Conservation (phyloP, 2,797 vertebrate genomes). For the Acrossocheilus fasciatus region DNA sequence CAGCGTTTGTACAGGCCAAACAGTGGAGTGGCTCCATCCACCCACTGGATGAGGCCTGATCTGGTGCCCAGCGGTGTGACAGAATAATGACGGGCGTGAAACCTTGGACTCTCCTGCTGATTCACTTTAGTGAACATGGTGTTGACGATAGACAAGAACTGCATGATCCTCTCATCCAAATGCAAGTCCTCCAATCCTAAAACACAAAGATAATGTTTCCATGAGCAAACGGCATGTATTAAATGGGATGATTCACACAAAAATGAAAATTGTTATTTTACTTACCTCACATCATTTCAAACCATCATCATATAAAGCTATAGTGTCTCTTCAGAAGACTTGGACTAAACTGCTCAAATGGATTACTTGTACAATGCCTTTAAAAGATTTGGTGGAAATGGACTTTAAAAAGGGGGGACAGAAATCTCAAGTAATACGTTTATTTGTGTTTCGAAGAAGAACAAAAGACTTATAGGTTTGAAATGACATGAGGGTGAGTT, state of each 20-base stretch:
- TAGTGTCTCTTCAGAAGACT: not conserved
- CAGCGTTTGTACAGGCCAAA: conserved; percentile 98
- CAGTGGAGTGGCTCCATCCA: conserved; percentile 94
- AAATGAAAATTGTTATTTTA: not conserved
- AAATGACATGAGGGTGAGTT: not conserved
- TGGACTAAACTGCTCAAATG: not conserved
- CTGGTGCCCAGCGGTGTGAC: conserved; percentile 95
- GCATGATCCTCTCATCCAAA: conserved; percentile 98
- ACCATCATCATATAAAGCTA: too few relatives aligned
- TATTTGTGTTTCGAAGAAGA: not conserved
- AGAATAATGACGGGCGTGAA: conserved; percentile 96
- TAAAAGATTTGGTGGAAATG: not conserved
- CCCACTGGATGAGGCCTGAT: conserved; percentile 98
- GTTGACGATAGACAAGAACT: conserved; percentile 97
- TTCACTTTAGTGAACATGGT: conserved; percentile 99
- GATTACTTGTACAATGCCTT: not conserved
- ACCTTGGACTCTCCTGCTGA: conserved; percentile 92
- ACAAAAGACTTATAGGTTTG: not conserved
- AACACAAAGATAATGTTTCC: not conserved
- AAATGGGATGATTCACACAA: not conserved
- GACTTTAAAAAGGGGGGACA: not conserved
- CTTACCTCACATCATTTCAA: not conserved
- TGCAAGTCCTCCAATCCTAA: conserved; percentile 96
- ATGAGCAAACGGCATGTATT: not conserved
- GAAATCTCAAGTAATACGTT: not conserved